A percentile compares a stretch with the other conserved stretches of the same genome.
These are phyloP conservation scores for Chloropsis cyanopogon DNA, from an alignment of 2,113 vertebrate genomes.

Conservation along the genomic window DNA sequence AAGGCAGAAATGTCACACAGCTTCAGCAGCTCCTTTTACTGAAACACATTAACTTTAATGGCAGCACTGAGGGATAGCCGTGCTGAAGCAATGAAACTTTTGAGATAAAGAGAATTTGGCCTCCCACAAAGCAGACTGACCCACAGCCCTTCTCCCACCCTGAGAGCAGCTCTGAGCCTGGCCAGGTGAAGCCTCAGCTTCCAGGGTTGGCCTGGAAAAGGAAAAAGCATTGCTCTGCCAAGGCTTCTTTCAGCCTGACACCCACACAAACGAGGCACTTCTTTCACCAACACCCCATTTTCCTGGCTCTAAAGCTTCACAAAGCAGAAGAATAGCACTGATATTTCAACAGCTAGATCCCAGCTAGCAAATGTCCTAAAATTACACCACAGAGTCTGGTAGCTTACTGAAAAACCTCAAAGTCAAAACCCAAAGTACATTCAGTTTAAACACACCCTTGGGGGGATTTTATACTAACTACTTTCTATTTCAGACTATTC, in stretches of 20 bases:
- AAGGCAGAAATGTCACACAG: not conserved
- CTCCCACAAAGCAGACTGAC: not conserved
- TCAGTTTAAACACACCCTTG: constrained; percentile 47
- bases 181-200: not conserved
- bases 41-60: not conserved
- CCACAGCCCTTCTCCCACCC: not conserved
- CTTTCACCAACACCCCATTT: not conserved
- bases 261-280: not conserved
- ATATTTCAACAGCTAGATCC: not conserved
- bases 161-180: not conserved
- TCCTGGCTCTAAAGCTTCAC: not conserved
- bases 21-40: not conserved
- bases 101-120: not conserved
- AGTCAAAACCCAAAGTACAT: constrained; percentile 56
- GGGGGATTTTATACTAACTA: constrained; percentile 51
- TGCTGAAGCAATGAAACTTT: not conserved
- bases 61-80: not conserved
- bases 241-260: not conserved
- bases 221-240: not conserved
- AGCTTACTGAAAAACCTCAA: constrained; percentile 37
- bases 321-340: not conserved
- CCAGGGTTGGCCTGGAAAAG: not conserved
- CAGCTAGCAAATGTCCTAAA: not conserved
- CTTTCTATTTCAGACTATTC: constrained; percentile 65
- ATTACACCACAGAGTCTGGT: not conserved